Evolutionary conservation across 2,797 vertebrate genomes (phyloP), one percentile per base, ranked within the genome.

Genomic region (Amniataba percoides): DNA sequence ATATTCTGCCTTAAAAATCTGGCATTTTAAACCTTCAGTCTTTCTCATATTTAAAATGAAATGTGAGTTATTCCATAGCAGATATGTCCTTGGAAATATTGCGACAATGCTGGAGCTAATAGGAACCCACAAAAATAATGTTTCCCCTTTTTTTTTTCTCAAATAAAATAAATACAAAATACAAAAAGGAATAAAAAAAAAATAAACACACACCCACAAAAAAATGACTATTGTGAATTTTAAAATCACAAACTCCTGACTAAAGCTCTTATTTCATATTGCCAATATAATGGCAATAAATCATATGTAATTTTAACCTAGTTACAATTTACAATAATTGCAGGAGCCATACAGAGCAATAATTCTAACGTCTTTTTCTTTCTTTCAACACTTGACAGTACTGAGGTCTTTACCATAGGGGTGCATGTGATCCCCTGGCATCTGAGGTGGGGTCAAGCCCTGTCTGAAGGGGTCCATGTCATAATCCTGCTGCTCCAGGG

Each of bases 391-490:
- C 8, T 36, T 40, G 36, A 63, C 61, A 59, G 53, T 16, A 7
- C 21, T 56, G 18, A 70, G 63, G 13, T 80, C 48, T 91, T 95
- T 96, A 99, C 98, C 98, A 0, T 97, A 99, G 55, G 98, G 98
- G 85, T 99, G 96, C 98, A 99, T 99, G 92, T 99, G 97, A 91
- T 99, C 98, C 64, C 98, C 98, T 0, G 98, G 98, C 98, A 98
- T 99, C 93, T 98, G 98, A 4, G 98, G 98, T 0, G 98, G 98
- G 75, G 98, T 99, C 81, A 99, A 96, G 55, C 97, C 97, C 94
- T 98, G 98, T 81, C 96, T 96, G 92, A 99, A 98, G 61, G 97
- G 96, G 78, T 99, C 97, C 0, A 95, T 90, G 85, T 95, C 91
- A 18, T 97, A 98, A 81, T 96, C 95, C 0, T 95, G 94, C 85